Conservation (phyloP, 2,888 invertebrate genomes). For the Ariolimax columbianus region DNA sequence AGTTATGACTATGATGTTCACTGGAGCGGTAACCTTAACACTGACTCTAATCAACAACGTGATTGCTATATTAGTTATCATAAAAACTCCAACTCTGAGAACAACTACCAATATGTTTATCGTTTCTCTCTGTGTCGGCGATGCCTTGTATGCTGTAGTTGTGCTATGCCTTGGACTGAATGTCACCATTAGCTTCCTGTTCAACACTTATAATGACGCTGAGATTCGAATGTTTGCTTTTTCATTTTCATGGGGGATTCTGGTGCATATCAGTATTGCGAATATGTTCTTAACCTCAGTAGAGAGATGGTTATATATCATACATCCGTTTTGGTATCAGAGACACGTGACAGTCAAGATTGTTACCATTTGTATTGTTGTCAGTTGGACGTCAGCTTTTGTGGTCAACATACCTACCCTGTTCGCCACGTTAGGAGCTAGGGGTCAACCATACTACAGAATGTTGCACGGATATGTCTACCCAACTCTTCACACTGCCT, state of each 20-base stretch:
- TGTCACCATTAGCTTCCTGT: not conserved
- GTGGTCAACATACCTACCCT: constrained; percentile 26
- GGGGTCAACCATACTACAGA: not conserved
- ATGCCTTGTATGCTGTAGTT: not conserved
- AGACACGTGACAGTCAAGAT: not conserved
- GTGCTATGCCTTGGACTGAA: not conserved
- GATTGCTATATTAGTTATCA: not conserved
- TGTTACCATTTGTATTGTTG: constrained; percentile 9
- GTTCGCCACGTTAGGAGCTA: not conserved
- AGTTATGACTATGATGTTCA: not conserved
- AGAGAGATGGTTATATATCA: constrained; percentile 42
- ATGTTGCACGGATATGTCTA: constrained; percentile 20
- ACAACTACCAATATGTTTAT: constrained; percentile 13
- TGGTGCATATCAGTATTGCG: constrained; percentile 3
- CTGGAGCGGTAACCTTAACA: not conserved
- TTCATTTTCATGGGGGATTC: constrained; percentile 30
- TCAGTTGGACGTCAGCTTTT: constrained; percentile 11
- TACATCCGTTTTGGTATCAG: constrained; percentile 38
- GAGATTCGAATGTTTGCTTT: not conserved
- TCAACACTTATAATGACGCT: not conserved
- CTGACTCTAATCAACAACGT: constrained; percentile 7
- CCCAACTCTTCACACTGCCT: constrained; percentile 28
- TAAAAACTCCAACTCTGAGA: not conserved
- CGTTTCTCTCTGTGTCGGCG: not conserved
- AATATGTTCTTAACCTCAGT: constrained; percentile 24